Evolutionary conservation across 2,888 invertebrate species (phyloP), one percentile per base, ranked within the genome.

Genomic region (Neocrepidodera transversa): DNA sequence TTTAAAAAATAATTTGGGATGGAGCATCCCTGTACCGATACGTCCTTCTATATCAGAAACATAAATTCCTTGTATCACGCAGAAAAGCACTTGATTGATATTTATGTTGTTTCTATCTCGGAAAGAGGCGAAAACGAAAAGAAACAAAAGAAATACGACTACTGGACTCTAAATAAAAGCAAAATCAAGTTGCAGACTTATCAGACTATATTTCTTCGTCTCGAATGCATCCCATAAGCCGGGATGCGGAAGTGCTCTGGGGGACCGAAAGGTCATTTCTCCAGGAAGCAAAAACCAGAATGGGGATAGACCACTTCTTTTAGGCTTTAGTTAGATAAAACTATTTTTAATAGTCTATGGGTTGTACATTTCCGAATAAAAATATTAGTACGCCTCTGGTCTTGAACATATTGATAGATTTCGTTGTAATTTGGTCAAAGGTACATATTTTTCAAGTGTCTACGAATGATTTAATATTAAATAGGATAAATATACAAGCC

Each of bases 211-310:
- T 68, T 65, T 68, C 60, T 64, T 60, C 65, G 66, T 70, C 66
- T 67, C 64, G 61, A 65, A 66, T 70, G 70, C 68, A 71, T 68
- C 60, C 68, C 60, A 28, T 65, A 62, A 63, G 63, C 57, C 61
- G 53, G 62, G 62, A 70, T n/a, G n/a, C n/a, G 66, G 65, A 67
- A 69, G 69, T 65, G 64, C 66, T 65, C 62, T 58, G 54, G 60
- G 66, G 64, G 64, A 57, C 63, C 58, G 60, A 68, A 71, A 70
- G 74, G 72, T 72, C 71, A 72, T 67, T 68, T 57, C 63, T 57
- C 58, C 67, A 67, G 70, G 69, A 71, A 69, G 67, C 65, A 45
- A 58, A 56, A 58, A 56, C 45, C 60, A 57, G 14, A 30, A n/a
- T 2, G 63, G 68, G 67, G 66, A 67, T 66, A 64, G 54, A 59